phyloP scores from a whole-genome alignment of 1,140 invertebrate genomes.

The Hylyphantes graminicola region DNA sequence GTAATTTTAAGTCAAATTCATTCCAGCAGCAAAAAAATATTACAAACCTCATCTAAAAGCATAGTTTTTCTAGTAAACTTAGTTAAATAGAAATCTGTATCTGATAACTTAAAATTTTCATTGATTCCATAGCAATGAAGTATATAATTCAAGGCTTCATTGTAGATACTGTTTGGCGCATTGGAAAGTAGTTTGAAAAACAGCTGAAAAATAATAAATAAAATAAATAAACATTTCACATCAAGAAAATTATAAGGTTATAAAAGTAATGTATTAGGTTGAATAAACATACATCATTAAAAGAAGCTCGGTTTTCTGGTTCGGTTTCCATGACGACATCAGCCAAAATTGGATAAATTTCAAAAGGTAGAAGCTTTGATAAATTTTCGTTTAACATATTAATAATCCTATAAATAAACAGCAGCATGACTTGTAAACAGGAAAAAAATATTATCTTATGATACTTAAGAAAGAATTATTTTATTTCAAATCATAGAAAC shows the following conservation, averaged over 20 bases:
- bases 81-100: neutral
- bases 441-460: no score
- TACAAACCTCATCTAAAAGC: neutral
- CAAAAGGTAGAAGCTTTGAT: neutral
- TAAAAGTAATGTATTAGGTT: neutral
- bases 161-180: neutral
- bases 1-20: no score
- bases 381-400: neutral
- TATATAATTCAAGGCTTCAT: neutral
- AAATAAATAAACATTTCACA: neutral
- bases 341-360: neutral
- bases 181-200: neutral
- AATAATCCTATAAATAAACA: constrained; percentile 3
- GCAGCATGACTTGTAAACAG: no score
- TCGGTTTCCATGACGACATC: neutral
- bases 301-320: neutral
- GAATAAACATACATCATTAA: neutral
- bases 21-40: no score
- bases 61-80: constrained; percentile 2
- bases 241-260: neutral
- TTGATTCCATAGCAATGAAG: neutral
- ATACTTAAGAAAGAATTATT: no score
- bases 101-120: neutral
- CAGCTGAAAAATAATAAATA: neutral
- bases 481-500: no score